These are phyloP conservation scores for Hylyphantes graminicola DNA, from an alignment of 1,140 invertebrate species.

Conservation along the genomic window DNA sequence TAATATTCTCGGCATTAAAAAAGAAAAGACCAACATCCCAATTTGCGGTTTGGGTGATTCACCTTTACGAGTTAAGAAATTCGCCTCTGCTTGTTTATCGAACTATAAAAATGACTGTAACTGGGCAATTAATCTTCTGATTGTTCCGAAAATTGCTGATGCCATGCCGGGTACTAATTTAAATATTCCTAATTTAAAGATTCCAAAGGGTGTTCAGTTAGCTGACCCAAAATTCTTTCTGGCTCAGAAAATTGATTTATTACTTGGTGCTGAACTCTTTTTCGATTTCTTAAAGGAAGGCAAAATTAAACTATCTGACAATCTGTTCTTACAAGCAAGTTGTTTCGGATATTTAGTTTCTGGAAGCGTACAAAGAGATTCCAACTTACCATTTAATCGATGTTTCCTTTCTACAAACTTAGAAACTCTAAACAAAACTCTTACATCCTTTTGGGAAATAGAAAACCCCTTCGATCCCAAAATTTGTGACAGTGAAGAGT, in stretches of 20 bases:
- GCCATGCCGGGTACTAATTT: not conserved
- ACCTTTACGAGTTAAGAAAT: not conserved
- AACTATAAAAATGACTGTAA: not conserved
- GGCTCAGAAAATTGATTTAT: not conserved
- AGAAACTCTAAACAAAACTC: not conserved
- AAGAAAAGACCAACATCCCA: conserved; percentile 1
- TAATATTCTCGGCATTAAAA: not conserved
- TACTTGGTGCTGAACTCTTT: not conserved
- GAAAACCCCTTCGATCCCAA: not conserved
- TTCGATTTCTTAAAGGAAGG: not conserved
- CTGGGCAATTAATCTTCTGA: not conserved
- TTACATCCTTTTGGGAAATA: not conserved
- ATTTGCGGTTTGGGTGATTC: not conserved
- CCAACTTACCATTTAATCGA: too few relatives aligned
- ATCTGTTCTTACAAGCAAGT: not conserved
- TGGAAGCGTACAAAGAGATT: not conserved
- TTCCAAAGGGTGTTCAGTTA: not conserved
- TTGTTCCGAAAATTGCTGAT: not conserved
- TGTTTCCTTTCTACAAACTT: not conserved
- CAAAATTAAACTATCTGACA: not conserved
- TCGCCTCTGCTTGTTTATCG: not conserved
- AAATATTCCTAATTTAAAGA: not conserved
- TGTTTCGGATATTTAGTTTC: conserved; percentile 3
- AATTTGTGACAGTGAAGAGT: not conserved
- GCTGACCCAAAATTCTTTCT: conserved; percentile 5